These are phyloP conservation scores for Corythaixoides concolor DNA, from an alignment of 2,113 vertebrate species.

Conservation along the genomic window DNA sequence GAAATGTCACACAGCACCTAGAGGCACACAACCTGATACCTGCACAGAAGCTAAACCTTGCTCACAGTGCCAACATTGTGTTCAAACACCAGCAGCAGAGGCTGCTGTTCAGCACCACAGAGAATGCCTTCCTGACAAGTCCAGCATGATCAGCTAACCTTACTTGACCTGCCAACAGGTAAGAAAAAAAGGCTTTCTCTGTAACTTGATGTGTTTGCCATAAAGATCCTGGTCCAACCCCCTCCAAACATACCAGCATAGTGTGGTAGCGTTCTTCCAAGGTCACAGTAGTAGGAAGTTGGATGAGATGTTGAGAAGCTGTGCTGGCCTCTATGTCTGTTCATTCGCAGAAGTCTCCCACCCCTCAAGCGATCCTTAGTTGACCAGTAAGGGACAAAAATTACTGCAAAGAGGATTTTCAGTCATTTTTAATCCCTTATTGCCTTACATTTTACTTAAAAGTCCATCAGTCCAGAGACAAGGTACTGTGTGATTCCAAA, in stretches of 20 bases:
- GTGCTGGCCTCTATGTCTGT: background rate
- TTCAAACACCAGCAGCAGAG: background rate
- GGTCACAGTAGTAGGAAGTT: background rate
- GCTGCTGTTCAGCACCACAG: background rate
- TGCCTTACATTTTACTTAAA: background rate
- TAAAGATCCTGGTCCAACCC: background rate
- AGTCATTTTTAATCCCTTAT: background rate
- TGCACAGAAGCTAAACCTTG: background rate
- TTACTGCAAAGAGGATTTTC: background rate
- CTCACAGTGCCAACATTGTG: background rate
- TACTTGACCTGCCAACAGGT: background rate
- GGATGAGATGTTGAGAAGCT: background rate
- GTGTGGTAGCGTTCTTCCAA: background rate
- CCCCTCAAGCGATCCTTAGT: background rate
- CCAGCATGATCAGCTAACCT: background rate
- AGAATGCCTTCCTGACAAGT: background rate
- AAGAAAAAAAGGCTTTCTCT: background rate
- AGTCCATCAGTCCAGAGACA: background rate
- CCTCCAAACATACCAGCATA: background rate
- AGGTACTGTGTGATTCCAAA: background rate
- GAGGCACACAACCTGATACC: background rate
- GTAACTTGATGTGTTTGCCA: background rate
- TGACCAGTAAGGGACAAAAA: background rate
- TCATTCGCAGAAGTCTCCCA: background rate
- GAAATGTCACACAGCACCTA: background rate